phyloP scores from a whole-genome alignment of 2,797 vertebrate genomes.

The Hyperoplus lanceolatus region DNA sequence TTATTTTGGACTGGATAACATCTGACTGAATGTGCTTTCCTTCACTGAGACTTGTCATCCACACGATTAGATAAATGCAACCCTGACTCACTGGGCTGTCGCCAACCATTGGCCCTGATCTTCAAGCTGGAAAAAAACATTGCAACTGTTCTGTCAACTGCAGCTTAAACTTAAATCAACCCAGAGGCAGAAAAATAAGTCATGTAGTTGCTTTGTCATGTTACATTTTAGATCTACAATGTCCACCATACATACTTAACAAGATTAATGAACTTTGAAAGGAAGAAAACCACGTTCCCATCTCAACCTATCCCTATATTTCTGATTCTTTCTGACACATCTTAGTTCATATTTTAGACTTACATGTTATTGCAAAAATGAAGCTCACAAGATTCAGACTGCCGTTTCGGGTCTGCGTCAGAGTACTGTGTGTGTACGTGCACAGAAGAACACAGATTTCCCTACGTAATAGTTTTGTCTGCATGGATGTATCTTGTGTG shows the following conservation, averaged over 20 bases:
- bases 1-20: conserved; percentile 11
- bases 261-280: not conserved
- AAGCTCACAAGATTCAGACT: conserved; percentile 28
- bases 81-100: conserved; percentile 3
- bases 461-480: conserved; percentile 2
- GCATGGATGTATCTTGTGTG: not conserved
- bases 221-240: conserved; percentile 1
- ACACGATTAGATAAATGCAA: conserved; percentile 18
- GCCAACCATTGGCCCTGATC: not conserved
- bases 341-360: conserved; percentile 10
- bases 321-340: conserved; percentile 30
- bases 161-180: not conserved
- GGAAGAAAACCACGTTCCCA: not conserved
- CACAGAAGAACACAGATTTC: conserved; percentile 31
- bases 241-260: not conserved
- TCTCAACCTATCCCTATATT: not conserved
- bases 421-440: not conserved
- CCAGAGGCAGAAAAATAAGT: conserved; percentile 1
- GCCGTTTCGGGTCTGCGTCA: conserved; percentile 18
- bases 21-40: conserved; percentile 6
- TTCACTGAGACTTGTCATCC: conserved; percentile 13
- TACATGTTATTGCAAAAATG: conserved; percentile 25
- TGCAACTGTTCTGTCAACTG: not conserved
- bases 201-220: not conserved
- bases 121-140: conserved; percentile 13